Conservation (phyloP, 2,888 invertebrate genomes). For the Polydrusus pterygomalis region DNA sequence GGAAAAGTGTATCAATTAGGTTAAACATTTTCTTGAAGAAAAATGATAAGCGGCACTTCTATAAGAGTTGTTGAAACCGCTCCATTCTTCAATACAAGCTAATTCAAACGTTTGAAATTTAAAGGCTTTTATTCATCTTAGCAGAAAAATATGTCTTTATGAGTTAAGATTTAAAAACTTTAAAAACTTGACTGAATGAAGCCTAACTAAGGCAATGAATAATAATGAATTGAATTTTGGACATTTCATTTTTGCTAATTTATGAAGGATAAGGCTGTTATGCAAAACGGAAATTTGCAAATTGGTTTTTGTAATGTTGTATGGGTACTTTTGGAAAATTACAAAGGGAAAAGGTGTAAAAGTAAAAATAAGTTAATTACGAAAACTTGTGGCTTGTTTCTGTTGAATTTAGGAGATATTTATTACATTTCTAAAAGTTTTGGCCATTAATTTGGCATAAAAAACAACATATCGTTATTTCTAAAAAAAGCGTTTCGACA, state of each 20-base stretch:
- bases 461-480: too few species aligned
- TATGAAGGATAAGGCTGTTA: constrained; percentile 7
- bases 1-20: constrained; percentile 42
- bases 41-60: constrained; percentile 51
- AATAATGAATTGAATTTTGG: constrained; percentile 48
- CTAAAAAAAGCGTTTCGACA: too few species aligned
- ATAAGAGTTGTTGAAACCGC: constrained; percentile 44
- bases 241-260: constrained; percentile 36
- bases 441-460: too few species aligned
- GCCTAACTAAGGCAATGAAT: constrained; percentile 52
- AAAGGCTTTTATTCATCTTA: constrained; percentile 41
- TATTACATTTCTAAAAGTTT: too few species aligned
- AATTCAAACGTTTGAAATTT: constrained; percentile 50
- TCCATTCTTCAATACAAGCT: constrained; percentile 50
- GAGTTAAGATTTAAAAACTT: constrained; percentile 51
- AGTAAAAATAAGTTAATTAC: not conserved
- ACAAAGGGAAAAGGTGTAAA: constrained; percentile 1
- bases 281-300: constrained; percentile 15
- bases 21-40: constrained; percentile 48
- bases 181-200: constrained; percentile 49
- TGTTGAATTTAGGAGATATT: not conserved
- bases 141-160: constrained; percentile 48
- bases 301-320: constrained; percentile 7
- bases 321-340: constrained; percentile 8
- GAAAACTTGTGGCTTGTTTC: not conserved